Evolutionary conservation across 2,797 vertebrate species (phyloP).

Genomic region (Anniella stebbinsi): DNA sequence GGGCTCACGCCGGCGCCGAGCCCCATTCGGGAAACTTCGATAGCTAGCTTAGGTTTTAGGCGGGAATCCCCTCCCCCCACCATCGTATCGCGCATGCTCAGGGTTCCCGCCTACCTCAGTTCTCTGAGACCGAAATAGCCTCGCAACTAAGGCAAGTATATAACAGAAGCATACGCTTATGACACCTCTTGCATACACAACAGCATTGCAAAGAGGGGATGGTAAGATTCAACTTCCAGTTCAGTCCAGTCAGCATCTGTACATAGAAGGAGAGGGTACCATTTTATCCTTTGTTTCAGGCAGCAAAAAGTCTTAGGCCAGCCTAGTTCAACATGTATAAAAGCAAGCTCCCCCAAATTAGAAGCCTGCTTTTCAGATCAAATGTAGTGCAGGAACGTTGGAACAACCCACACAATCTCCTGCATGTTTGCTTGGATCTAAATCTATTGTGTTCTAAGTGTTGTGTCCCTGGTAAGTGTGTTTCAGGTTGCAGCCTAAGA

Average conservation of each 20-base stretch:
- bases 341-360: background rate
- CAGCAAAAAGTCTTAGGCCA: too few species aligned
- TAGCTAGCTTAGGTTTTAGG: too few species aligned
- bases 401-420: constrained; percentile 15
- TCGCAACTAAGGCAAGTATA: too few species aligned
- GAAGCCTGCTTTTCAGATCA: constrained; percentile 49
- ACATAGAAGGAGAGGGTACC: background rate
- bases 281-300: background rate
- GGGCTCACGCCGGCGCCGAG: too few species aligned
- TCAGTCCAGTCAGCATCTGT: background rate
- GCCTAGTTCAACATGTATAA: background rate
- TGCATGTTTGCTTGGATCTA: background rate
- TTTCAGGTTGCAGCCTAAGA: constrained; percentile 27
- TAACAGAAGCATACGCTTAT: too few species aligned
- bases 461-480: background rate
- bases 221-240: background rate
- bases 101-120: too few species aligned
- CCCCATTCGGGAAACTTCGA: too few species aligned
- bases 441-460: background rate
- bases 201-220: too few species aligned
- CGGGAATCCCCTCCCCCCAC: too few species aligned
- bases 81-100: too few species aligned
- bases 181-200: too few species aligned
- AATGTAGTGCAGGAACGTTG: constrained; percentile 69
- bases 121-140: too few species aligned